Evolutionary conservation across 2,797 vertebrate species (phyloP).

Genomic region (Esox lucius): DNA sequence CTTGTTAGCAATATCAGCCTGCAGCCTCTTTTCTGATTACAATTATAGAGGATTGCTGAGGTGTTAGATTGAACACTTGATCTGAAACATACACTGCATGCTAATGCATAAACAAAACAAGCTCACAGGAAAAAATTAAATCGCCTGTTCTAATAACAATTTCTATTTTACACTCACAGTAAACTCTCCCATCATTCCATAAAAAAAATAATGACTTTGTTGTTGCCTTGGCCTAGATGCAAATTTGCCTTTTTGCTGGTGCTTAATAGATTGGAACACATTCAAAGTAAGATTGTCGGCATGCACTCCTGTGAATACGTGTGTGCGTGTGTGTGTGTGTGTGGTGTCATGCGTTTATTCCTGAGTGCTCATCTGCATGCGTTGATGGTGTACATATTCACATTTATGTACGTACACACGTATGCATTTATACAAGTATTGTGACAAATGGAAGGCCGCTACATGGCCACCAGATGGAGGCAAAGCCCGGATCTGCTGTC

Average conservation of each 20-base stretch:
- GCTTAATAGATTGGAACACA: not conserved
- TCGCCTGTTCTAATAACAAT: not conserved
- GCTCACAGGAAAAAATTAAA: not conserved
- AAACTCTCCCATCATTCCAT: not conserved
- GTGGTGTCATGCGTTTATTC: not conserved
- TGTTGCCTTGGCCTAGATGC: slow-evolving; percentile 18
- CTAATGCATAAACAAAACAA: slow-evolving; percentile 1
- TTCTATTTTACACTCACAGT: not conserved
- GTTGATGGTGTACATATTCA: not conserved
- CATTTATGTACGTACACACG: slow-evolving; percentile 8
- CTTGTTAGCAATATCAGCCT: not conserved
- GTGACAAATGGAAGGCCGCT: too few species aligned
- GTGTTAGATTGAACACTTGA: slow-evolving; percentile 6
- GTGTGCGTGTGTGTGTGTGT: slow-evolving; percentile 5
- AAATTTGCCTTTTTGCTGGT: not conserved
- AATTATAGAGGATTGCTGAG: not conserved
- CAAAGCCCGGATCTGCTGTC: too few species aligned
- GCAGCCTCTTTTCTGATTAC: not conserved
- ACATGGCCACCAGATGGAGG: too few species aligned
- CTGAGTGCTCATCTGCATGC: not conserved
- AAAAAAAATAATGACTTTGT: not conserved
- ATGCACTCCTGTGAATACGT: not conserved
- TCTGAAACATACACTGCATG: slow-evolving; percentile 1
- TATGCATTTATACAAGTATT: not conserved
- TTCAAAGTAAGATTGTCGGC: not conserved